A percentile compares a stretch with the other conserved stretches of the same genome.
Evolutionary conservation across 2,113 vertebrate genomes (phyloP).

Genomic region (Quiscalus mexicanus): DNA sequence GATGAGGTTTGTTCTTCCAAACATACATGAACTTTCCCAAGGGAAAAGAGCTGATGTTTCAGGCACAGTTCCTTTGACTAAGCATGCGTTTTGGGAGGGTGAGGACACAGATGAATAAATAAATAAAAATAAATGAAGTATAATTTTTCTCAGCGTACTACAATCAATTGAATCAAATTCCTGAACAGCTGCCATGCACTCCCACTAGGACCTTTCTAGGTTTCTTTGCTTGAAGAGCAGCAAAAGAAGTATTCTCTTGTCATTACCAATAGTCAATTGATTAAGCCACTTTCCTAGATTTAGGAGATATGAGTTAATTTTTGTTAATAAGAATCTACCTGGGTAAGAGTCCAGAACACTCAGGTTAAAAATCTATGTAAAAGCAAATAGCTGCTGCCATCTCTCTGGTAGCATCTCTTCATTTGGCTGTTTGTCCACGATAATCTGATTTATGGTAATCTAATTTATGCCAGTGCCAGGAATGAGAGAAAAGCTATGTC

Average conservation of each 20-base stretch:
- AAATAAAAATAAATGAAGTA: not conserved
- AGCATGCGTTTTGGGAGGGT: not conserved
- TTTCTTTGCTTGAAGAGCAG: not conserved
- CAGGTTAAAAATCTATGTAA: not conserved
- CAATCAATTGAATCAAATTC: not conserved
- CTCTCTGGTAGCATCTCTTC: not conserved
- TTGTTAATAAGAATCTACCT: not conserved
- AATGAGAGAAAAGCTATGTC: not conserved
- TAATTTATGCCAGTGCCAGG: not conserved
- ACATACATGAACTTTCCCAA: not conserved
- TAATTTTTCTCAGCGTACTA: rapidly evolving
- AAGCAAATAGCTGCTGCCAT: not conserved
- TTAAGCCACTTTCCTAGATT: not conserved
- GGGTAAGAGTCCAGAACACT: not conserved
- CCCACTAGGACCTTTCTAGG: not conserved
- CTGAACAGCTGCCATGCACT: not conserved
- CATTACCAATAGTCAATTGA: not conserved
- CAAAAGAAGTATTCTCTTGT: not conserved
- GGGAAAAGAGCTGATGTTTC: not conserved
- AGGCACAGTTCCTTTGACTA: not conserved
- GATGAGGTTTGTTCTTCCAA: not conserved
- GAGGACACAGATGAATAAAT: not conserved
- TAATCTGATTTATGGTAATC: not conserved
- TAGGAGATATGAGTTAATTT: not conserved
- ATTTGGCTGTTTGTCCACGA: not conserved